Evolutionary conservation across 2,113 vertebrate genomes (phyloP), one percentile per base, ranked within the genome.

Genomic region (Trematocara variabile): DNA sequence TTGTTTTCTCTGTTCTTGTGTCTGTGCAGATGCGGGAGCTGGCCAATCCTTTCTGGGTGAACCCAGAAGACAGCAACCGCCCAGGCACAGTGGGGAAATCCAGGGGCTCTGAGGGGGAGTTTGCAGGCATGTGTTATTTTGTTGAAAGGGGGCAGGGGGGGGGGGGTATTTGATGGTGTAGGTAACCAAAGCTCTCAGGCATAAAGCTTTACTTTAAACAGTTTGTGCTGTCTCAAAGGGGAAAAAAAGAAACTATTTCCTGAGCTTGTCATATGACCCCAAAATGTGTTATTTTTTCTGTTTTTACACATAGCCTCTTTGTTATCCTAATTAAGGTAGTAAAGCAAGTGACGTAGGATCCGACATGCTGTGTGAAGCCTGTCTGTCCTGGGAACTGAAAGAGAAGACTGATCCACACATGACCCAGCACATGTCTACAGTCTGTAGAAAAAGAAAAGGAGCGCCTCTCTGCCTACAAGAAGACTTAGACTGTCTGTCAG

Each of bases 11-110:
- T 88, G 84, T 87, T 91, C 91, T 84, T 92, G 81, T 90, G 86
- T 92, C 90, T 93, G 86, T 88, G 94, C 95, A 95, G 94, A 96
- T 96, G 95, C 95, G 91, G 73, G 88, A 92, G 91, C 91, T 88
- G 90, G 88, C 88, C 80, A 77, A 88, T 53, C 55, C 41, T 91
- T 83, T 88, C 70, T 84, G 84, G 86, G 83, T 73, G 60, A 85
- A 80, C 79, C 78, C 58, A 88, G 80, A 90, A 81, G 80, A 90
- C 84, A 92, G 84, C 88, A 88, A 83, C 88, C 30, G 90, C 87
- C 81, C 87, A 82, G 84, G 85, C 77, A n/a, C 86, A 84, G 78
- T 77, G 82, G 86, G 87, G 87, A 90, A 89, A 87, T 68, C 60
- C 79, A 63, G 85, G 39, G 86, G 88, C 82, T 93, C 87, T 79